Evolutionary conservation across 1,140 invertebrate species (phyloP), one percentile per base, ranked within the genome.

Genomic region (Brachionus paranguensis): DNA sequence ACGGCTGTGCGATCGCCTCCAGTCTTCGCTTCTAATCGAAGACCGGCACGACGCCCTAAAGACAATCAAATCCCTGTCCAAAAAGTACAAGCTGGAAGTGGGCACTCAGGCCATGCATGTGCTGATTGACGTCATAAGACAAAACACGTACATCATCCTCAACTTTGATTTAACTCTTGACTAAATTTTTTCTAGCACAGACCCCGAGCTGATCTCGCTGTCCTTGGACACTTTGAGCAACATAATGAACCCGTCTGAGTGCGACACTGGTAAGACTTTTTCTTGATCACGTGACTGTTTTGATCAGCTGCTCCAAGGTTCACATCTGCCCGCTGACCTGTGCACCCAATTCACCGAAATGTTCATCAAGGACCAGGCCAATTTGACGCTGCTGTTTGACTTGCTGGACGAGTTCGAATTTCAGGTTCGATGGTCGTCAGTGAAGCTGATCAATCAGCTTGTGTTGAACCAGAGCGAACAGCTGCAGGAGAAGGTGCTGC

Each of bases 311-410:
- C 6, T 17, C n/a, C 3, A 72, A 41, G 68, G 1, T 17, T 20
- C 65, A 14, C 78, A 79, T 24, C 20, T 85, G 64, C 85, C 85
- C 1, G 64, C 91, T 33, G 90, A 92, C 84, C 88, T 94, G 70
- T 96, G 97, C 10, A 94, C 95, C 87, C 95, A 98, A 88, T 99
- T 99, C 87, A 97, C 97, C 5, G 97, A 99, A 91, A 98, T 99
- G 91, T 97, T 98, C 87, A 94, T 98, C 7, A 98, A 99, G 65
- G 50, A 60, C 11, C 37, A 11, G 14, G 37, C n/a, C 10, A 85
- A 84, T 53, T 33, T 68, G 37, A 55, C 17, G 1, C n/a, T 83
- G 8, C 17, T 43, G 41, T 33, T 65, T 10, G 53, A 70, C 17
- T 29, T 72, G 20, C 24, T 85, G 6, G 68, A 74, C 24, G 70